Evolutionary conservation across 1,140 invertebrate genomes (phyloP).

Genomic region (Ostrea denselamellosa): DNA sequence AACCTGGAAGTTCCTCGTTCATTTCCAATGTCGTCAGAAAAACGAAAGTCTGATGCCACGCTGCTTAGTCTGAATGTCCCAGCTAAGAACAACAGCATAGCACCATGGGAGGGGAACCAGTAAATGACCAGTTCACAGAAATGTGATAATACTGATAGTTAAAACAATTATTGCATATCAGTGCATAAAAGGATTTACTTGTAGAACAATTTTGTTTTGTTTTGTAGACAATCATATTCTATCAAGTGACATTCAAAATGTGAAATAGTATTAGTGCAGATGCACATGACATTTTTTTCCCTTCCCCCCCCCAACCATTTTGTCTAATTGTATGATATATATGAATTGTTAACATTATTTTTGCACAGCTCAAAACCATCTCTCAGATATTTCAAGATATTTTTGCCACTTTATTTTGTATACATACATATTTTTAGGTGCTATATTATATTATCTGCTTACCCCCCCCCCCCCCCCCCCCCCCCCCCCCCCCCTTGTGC

Average conservation of each 20-base stretch:
- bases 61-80: slow-evolving; percentile 67
- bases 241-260: slow-evolving; percentile 36
- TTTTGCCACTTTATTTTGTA: slow-evolving; percentile 25
- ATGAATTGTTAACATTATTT: slow-evolving; percentile 8
- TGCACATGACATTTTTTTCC: slow-evolving; percentile 6
- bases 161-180: not conserved
- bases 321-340: slow-evolving; percentile 14
- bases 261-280: slow-evolving; percentile 31
- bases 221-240: slow-evolving; percentile 38
- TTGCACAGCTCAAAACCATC: slow-evolving; percentile 30
- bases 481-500: not conserved
- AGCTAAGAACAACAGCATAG: slow-evolving; percentile 70
- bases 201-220: slow-evolving; percentile 29
- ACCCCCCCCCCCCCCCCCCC: not conserved
- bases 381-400: slow-evolving; percentile 23
- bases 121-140: slow-evolving; percentile 7
- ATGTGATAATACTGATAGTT: not conserved
- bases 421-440: slow-evolving; percentile 19
- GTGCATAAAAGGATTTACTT: slow-evolving; percentile 4
- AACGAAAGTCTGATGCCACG: slow-evolving; percentile 55
- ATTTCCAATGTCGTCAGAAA: slow-evolving; percentile 55
- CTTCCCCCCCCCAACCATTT: not conserved
- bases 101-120: slow-evolving; percentile 67
- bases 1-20: slow-evolving; percentile 70
- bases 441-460: slow-evolving; percentile 15